These are phyloP conservation scores for Oscheius sp. DNA, from an alignment of 1,140 invertebrate genomes.

Conservation along the genomic window DNA sequence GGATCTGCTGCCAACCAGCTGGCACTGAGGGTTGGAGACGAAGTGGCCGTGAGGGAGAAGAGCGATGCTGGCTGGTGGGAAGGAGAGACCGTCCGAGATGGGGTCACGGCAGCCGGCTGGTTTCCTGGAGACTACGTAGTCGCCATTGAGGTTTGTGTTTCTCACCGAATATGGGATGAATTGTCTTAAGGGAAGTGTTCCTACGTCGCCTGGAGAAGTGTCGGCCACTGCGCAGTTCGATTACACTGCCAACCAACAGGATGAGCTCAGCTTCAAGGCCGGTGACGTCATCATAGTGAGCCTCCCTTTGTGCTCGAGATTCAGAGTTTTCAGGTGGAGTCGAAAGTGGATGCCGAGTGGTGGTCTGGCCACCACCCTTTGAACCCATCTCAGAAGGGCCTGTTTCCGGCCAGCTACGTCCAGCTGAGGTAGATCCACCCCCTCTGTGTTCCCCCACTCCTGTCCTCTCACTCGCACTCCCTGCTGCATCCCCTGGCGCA, in stretches of 20 bases:
- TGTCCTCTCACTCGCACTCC: slow-evolving; percentile 16
- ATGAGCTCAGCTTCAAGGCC: slow-evolving; percentile 41
- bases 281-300: slow-evolving; percentile 37
- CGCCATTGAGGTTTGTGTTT: slow-evolving; percentile 17
- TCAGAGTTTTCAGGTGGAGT: not conserved
- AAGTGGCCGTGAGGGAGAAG: slow-evolving; percentile 92
- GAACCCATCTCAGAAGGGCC: slow-evolving; percentile 10
- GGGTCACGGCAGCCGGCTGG: slow-evolving; percentile 48
- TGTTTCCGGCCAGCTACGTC: slow-evolving; percentile 47
- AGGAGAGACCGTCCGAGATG: slow-evolving; percentile 78
- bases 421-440: slow-evolving; percentile 28
- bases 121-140: slow-evolving; percentile 58
- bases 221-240: slow-evolving; percentile 36
- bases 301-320: not conserved
- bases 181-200: not conserved
- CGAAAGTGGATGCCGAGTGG: slow-evolving; percentile 38
- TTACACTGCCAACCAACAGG: slow-evolving; percentile 37
- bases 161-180: no score
- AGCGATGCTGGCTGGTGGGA: slow-evolving; percentile 98
- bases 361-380: slow-evolving; percentile 35
- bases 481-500: slow-evolving; percentile 1
- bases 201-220: slow-evolving; percentile 7
- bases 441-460: slow-evolving; percentile 21
- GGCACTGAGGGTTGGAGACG: slow-evolving; percentile 82
- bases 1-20: slow-evolving; percentile 64